Conservation (phyloP, 2,888 invertebrate species). For the Yponomeuta evonymella region DNA sequence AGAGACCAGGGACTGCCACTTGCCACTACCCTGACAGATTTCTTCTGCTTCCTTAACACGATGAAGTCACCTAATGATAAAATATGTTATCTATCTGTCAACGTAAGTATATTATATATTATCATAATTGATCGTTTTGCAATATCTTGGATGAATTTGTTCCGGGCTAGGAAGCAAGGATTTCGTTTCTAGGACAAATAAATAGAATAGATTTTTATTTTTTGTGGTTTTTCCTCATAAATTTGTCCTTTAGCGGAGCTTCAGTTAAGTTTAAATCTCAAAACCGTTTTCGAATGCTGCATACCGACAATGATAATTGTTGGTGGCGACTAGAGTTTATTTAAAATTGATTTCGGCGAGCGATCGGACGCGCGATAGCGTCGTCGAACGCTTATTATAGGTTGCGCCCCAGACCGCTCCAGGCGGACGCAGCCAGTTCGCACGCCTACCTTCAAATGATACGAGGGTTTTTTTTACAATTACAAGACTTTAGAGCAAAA, state of each 20-base stretch:
- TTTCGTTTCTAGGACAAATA: too few species aligned
- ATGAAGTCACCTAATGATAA: too few species aligned
- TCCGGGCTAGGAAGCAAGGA: too few species aligned
- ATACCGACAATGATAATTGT: conserved; percentile 56
- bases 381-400: conserved; percentile 56
- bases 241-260: neutral
- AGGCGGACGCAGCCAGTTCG: conserved; percentile 27
- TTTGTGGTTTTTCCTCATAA: neutral
- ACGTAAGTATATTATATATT: too few species aligned
- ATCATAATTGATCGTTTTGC: too few species aligned
- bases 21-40: too few species aligned
- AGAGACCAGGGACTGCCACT: too few species aligned
- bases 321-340: conserved; percentile 71
- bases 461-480: neutral
- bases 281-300: conserved; percentile 24
- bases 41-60: too few species aligned
- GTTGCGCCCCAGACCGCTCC: conserved; percentile 34
- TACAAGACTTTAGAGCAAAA: neutral
- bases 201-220: neutral
- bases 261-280: neutral
- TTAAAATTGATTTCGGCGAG: conserved; percentile 71
- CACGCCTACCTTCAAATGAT: conserved; percentile 15
- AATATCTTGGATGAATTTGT: too few species aligned
- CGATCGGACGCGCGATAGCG: conserved; percentile 59
- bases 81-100: too few species aligned